Base-by-base conservation (phyloP, 2,113 vertebrate species). In the Lepus timidus region DNA sequence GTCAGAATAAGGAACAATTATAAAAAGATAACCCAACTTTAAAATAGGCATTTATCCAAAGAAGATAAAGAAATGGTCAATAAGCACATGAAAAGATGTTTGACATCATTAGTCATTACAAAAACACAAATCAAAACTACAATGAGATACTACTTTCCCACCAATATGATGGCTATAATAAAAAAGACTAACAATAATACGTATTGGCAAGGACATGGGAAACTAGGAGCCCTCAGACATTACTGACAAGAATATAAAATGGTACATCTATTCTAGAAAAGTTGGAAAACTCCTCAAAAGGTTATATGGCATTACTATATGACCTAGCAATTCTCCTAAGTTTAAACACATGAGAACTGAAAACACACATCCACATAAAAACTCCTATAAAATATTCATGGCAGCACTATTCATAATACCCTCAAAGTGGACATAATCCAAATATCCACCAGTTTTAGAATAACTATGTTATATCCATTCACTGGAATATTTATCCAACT, bases 111-210 rank as follows among this genome's bases (percentile, higher is more conserved):
- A 65, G 22, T 81, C 19, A 88, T n/a, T 65, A 65, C 16, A 89
- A 19, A 90, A 70, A 90, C 36, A 36, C 25, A 90, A 85, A 90
- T 70, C 52, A 79, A 94, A 85, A 78, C 19, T 25, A 70, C 52
- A 70, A 89, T 44, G 33, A 25, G 44, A 51, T 23, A 67, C 36
- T 31, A 88, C 58, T 88, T 93, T 11, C 58, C 23, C 67, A n/a
- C 61, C 25, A 51, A 81, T 14, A 68, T 3, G 16, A 76, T 75
- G 33, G 31, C 31, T 74, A 61, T 51, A 55, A 91, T 61, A 36
- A 90, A 87, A 58, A 58, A 80, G 16, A 83, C 5, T 13, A 49
- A 76, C 44, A 52, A 31, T 76, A 70, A 55, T 7, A 84, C 6
- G 65, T 58, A 7, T 44, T 74, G 27, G 7, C 4, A 1, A 74